Percentiles rank a stretch among this genome's conserved stretches.
These are phyloP conservation scores for Phymanthus crucifer DNA, from an alignment of 92 coral and sea anemone species.

Conservation along the genomic window DNA sequence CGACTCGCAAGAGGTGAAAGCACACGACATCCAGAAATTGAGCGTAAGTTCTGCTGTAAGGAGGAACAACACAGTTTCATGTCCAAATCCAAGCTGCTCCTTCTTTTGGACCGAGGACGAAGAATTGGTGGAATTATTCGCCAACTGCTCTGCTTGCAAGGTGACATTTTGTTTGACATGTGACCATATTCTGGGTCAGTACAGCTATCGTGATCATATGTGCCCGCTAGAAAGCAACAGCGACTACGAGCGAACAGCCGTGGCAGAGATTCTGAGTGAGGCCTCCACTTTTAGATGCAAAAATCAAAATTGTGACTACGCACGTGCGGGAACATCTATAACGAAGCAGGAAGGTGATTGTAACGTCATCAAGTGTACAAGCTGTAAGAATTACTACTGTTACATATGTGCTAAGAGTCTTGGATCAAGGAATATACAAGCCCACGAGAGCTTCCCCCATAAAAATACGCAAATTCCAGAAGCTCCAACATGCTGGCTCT, in stretches of 20 bases:
- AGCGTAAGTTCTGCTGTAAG: constrained; percentile 29
- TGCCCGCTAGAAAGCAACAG: constrained; percentile 29
- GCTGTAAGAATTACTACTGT: constrained; percentile 44
- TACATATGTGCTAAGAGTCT: constrained; percentile 53
- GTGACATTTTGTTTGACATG: constrained; percentile 51
- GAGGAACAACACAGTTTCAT: not conserved
- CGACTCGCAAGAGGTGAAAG: not conserved
- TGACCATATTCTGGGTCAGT: constrained; percentile 39
- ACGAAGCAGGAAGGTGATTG: constrained; percentile 51
- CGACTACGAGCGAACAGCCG: constrained; percentile 3
- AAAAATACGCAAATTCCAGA: constrained; percentile 16
- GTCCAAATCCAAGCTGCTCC: constrained; percentile 64
- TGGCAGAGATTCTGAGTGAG: constrained; percentile 29
- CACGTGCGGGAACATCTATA: constrained; percentile 9
- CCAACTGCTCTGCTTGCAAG: constrained; percentile 41
- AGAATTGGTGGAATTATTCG: constrained; percentile 36
- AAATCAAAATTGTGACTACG: constrained; percentile 8
- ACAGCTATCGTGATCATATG: constrained; percentile 54
- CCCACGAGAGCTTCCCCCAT: constrained; percentile 62
- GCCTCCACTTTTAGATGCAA: constrained; percentile 22
- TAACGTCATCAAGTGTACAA: constrained; percentile 44
- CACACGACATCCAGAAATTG: not conserved
- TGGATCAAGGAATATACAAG: constrained; percentile 32
- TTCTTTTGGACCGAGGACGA: constrained; percentile 15
- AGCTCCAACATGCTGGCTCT: constrained; percentile 58